Evolutionary conservation across 2,888 invertebrate species (phyloP), one percentile per base, ranked within the genome.

Genomic region (Caenorhabditis doughertyi): DNA sequence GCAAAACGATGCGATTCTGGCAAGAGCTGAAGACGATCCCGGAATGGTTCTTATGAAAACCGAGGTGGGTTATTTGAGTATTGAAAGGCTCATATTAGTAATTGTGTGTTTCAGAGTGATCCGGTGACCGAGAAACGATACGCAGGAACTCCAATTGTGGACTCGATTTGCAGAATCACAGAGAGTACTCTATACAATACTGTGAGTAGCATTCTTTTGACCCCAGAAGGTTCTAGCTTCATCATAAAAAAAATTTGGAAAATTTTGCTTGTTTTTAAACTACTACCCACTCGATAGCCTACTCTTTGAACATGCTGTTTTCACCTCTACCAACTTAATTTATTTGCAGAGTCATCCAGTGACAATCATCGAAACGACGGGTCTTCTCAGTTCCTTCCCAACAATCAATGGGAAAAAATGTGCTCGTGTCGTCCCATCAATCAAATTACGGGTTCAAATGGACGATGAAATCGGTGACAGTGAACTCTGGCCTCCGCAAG

Each of bases 391-490:
- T 21, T 62, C 44, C 1, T 64, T 44, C 21, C 35, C 51, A 16
- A 23, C 39, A 8, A 64, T 64, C 3, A 21, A 13, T 4, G 49
- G 56, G 0, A 56, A 32, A 32, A 27, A 49, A 25, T 39, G 58
- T 35, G 47, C 74, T 0, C 76, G 76, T 9, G 76, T 76, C 4
- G 68, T 76, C 2, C 76, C 76, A 16, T 42, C 65, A 13, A 68
- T 76, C 29, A 76, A 68, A 32, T 39, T 76, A 3, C 76, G 67
- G 0, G 67, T 76, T 42, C 76, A 67, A 21, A 49, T 53, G 51
- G 68, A 76, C 9, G 76, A 76, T 44, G 56, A 68, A n/a, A 49
- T 42, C 60, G 67, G 51, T 23, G 73, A 65, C n/a, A 60, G 60
- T 7, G 67, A 51, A 18, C 58, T 76, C n/a, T 68, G 67, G 67